Evolutionary conservation across 2,888 invertebrate species (phyloP).

Genomic region (Tridacna gigas): DNA sequence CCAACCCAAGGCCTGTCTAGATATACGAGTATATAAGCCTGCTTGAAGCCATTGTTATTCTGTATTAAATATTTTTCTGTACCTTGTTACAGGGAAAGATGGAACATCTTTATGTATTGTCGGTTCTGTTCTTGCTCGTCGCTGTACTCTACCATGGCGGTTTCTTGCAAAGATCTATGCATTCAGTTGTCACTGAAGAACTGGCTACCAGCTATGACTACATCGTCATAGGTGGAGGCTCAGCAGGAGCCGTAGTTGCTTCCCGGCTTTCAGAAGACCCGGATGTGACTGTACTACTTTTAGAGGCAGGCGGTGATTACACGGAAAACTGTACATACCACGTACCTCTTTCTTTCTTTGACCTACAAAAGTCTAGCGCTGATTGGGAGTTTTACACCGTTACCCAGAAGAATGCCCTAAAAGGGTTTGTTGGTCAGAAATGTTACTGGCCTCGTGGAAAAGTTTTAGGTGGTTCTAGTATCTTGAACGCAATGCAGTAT

Average conservation of each 20-base stretch:
- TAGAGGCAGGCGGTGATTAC: constrained; percentile 60
- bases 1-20: no score
- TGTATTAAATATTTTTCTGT: no score
- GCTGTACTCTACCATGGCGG: constrained; percentile 22
- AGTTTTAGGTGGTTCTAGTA: constrained; percentile 59
- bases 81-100: no score
- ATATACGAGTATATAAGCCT: no score
- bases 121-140: neutral
- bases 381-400: constrained; percentile 63
- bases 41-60: no score
- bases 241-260: constrained; percentile 54
- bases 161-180: constrained; percentile 12
- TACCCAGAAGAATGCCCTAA: constrained; percentile 44
- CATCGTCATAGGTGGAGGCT: constrained; percentile 52
- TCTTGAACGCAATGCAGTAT: constrained; percentile 59
- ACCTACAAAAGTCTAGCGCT: constrained; percentile 48
- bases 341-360: constrained; percentile 43
- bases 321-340: constrained; percentile 48
- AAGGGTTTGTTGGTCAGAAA: constrained; percentile 41
- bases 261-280: constrained; percentile 56
- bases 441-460: constrained; percentile 58
- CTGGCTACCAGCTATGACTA: constrained; percentile 55
- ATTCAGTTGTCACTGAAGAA: constrained; percentile 39
- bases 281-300: constrained; percentile 38
- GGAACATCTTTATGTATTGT: no score